Conservation (phyloP, 1,140 invertebrate species). For the Heliothis subflexa region DNA sequence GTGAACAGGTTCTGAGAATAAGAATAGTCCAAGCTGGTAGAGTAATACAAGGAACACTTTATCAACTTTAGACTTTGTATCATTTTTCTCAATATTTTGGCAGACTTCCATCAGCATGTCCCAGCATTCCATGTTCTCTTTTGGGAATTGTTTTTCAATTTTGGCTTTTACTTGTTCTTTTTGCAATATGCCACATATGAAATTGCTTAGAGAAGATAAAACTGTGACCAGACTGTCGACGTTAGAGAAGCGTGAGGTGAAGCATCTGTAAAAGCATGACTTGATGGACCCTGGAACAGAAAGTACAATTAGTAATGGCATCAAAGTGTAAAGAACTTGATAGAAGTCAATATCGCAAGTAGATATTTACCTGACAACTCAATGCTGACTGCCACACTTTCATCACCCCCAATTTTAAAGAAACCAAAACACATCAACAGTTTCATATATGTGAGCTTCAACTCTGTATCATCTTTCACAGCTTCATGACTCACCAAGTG, state of each 20-base stretch:
- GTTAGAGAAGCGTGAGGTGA: constrained; percentile 88
- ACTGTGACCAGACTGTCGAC: constrained; percentile 87
- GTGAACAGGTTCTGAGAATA: constrained; percentile 88
- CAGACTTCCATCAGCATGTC: constrained; percentile 86
- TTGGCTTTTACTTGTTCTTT: constrained; percentile 80
- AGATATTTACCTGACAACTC: constrained; percentile 86
- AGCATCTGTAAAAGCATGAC: constrained; percentile 88
- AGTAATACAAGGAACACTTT: constrained; percentile 89
- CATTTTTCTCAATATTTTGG: constrained; percentile 77
- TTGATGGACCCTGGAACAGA: constrained; percentile 86
- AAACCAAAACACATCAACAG: constrained; percentile 89
- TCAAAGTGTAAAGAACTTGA: neutral
- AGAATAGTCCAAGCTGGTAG: constrained; percentile 90
- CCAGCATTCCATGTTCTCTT: constrained; percentile 87
- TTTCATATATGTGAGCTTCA: constrained; percentile 89
- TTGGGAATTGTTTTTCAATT: constrained; percentile 85
- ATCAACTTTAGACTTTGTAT: constrained; percentile 79
- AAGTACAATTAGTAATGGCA: constrained; percentile 18
- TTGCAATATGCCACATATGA: constrained; percentile 85
- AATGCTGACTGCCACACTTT: constrained; percentile 83
- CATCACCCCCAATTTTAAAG: constrained; percentile 86
- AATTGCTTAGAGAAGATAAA: constrained; percentile 86
- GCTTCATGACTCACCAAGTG: constrained; percentile 88
- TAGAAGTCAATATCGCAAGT: too few species aligned
- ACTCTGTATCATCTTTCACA: constrained; percentile 87